Percentiles rank a stretch among this genome's conserved stretches.
Conservation (phyloP, 1,140 invertebrate species). For the Eubasilissa regina region DNA sequence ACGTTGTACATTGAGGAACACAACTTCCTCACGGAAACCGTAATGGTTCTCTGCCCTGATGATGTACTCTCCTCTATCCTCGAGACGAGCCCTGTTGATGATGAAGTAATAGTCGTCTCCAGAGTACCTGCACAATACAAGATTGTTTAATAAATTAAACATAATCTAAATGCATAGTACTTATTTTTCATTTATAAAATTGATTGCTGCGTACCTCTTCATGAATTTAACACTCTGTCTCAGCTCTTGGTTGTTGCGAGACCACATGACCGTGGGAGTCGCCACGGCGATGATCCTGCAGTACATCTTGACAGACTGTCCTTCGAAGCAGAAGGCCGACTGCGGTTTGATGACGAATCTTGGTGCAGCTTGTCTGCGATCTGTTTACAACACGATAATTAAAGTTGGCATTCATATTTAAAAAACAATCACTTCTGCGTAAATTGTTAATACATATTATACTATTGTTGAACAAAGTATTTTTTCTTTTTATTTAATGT, state of each 20-base stretch:
- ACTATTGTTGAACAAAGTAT: too few relatives aligned
- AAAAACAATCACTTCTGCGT: too few relatives aligned
- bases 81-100: conserved; percentile 95
- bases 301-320: conserved; percentile 97
- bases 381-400: conserved; percentile 70
- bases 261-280: conserved; percentile 96
- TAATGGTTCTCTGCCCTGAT: conserved; percentile 98
- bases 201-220: conserved; percentile 81
- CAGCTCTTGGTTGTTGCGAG: conserved; percentile 93
- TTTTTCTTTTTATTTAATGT: too few relatives aligned
- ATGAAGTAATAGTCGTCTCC: conserved; percentile 98
- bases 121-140: conserved; percentile 75
- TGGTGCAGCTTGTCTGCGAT: conserved; percentile 97
- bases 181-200: not conserved
- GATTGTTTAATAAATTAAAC: too few relatives aligned
- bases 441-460: too few relatives aligned
- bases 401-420: conserved; percentile 19
- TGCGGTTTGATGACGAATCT: conserved; percentile 97
- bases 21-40: conserved; percentile 95
- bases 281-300: conserved; percentile 96
- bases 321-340: conserved; percentile 96
- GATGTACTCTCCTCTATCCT: conserved; percentile 97
- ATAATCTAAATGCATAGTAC: not conserved
- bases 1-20: conserved; percentile 98
- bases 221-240: conserved; percentile 99